These are phyloP conservation scores for Allolobophora icterica DNA, from an alignment of 2,888 invertebrate genomes.

Conservation along the genomic window DNA sequence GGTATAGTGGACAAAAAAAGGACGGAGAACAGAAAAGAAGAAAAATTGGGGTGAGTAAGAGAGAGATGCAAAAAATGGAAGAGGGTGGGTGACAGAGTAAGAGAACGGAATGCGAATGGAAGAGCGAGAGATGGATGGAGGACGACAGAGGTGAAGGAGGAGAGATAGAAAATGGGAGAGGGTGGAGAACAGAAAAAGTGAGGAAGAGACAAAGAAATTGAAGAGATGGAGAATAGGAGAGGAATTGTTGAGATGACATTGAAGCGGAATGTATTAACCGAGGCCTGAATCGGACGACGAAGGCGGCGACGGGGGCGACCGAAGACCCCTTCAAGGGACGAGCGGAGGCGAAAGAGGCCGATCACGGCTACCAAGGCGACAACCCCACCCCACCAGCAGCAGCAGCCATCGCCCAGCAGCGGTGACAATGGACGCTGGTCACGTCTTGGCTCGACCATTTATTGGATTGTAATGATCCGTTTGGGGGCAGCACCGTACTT, in stretches of 20 bases:
- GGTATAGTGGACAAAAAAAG: neutral
- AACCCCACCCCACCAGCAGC: neutral
- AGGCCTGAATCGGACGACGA: too few species aligned
- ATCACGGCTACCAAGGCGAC: neutral
- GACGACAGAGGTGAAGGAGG: neutral
- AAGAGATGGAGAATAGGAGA: neutral
- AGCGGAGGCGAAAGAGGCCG: neutral
- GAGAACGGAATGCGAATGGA: neutral
- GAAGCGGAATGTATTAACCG: neutral
- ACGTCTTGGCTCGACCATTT: constrained; percentile 26
- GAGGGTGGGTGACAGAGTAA: neutral
- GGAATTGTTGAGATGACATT: constrained; percentile 17
- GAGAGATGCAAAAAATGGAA: neutral
- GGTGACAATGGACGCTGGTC: neutral
- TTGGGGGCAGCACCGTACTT: constrained; percentile 19
- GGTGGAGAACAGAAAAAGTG: neutral
- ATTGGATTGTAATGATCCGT: constrained; percentile 24
- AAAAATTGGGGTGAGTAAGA: neutral
- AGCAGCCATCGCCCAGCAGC: neutral
- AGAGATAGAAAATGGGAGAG: neutral
- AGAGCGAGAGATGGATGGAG: neutral
- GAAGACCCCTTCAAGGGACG: too few species aligned
- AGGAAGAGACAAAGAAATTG: neutral
- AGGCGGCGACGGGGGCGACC: too few species aligned
- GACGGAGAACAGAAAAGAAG: neutral